Percentiles rank a stretch among this genome's conserved stretches.
Conservation (phyloP, 2,113 vertebrate genomes). For the Hassar affinis region DNA sequence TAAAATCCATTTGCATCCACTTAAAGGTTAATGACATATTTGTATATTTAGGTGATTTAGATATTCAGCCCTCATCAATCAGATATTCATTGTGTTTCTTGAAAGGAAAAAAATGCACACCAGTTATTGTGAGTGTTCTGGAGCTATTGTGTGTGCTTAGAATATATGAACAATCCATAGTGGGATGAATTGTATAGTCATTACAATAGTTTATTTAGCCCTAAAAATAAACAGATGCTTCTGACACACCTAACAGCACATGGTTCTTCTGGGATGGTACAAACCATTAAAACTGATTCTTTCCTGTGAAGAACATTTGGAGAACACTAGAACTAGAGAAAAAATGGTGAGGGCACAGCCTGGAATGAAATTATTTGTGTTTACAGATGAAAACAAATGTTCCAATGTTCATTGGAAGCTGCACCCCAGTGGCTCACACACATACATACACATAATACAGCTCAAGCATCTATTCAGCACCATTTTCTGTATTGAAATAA, state of each 20-base stretch:
- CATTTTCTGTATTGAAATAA: background rate
- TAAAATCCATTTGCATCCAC: slow-evolving; percentile 23
- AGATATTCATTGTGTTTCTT: background rate
- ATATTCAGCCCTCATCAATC: background rate
- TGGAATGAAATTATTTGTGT: slow-evolving; percentile 21
- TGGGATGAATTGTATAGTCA: slow-evolving; percentile 13
- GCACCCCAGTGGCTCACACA: background rate
- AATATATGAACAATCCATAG: slow-evolving; percentile 30
- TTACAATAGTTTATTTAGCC: slow-evolving; percentile 25
- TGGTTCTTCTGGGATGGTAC: slow-evolving; percentile 4
- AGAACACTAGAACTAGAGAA: slow-evolving; percentile 12
- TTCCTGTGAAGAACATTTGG: background rate
- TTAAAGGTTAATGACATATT: slow-evolving; percentile 28
- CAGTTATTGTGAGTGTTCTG: background rate
- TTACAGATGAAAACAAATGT: slow-evolving; percentile 16
- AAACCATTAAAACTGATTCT: slow-evolving; percentile 15
- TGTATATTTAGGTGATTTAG: slow-evolving; percentile 21
- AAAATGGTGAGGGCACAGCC: slow-evolving; percentile 2
- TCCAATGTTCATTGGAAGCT: background rate
- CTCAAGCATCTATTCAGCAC: background rate
- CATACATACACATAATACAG: background rate
- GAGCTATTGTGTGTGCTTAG: background rate
- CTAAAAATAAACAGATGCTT: slow-evolving; percentile 26
- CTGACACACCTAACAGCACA: slow-evolving; percentile 15
- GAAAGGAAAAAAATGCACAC: background rate